These are phyloP conservation scores for Falcaria lacertinaria DNA, from an alignment of 2,888 invertebrate species.

Conservation along the genomic window DNA sequence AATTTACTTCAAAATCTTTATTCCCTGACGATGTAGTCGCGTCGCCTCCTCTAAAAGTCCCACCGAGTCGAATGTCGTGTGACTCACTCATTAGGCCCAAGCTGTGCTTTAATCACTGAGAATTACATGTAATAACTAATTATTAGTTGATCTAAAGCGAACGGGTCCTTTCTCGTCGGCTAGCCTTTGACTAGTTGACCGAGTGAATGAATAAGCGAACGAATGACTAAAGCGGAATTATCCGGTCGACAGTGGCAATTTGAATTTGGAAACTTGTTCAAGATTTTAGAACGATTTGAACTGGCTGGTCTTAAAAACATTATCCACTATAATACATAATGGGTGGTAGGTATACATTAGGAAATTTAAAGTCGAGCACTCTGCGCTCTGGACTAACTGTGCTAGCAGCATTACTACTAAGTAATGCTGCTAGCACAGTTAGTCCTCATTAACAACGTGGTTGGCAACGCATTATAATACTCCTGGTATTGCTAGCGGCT, in stretches of 20 bases:
- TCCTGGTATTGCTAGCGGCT: too few relatives aligned
- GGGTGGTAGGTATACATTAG: too few relatives aligned
- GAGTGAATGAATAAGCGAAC: conserved; percentile 13
- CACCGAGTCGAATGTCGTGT: conserved; percentile 37
- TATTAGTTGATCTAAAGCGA: conserved; percentile 62
- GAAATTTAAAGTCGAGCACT: too few relatives aligned
- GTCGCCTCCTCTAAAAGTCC: conserved; percentile 15
- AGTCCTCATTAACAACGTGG: too few relatives aligned
- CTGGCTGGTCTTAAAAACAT: not conserved
- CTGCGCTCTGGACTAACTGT: too few relatives aligned
- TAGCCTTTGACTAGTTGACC: conserved; percentile 54
- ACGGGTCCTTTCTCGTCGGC: conserved; percentile 45
- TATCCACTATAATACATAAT: too few relatives aligned
- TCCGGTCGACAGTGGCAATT: not conserved
- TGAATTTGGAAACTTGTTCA: conserved; percentile 1
- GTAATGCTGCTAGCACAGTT: too few relatives aligned
- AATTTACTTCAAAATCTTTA: conserved; percentile 1
- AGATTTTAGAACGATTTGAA: not conserved
- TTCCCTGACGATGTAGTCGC: conserved; percentile 5
- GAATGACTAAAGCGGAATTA: conserved; percentile 3
- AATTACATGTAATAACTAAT: conserved; percentile 75
- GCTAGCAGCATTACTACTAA: too few relatives aligned
- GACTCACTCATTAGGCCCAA: conserved; percentile 78
- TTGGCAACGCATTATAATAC: too few relatives aligned
- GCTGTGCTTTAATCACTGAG: conserved; percentile 78